Evolutionary conservation across 1,140 invertebrate species (phyloP).

Genomic region (Diprion similis): DNA sequence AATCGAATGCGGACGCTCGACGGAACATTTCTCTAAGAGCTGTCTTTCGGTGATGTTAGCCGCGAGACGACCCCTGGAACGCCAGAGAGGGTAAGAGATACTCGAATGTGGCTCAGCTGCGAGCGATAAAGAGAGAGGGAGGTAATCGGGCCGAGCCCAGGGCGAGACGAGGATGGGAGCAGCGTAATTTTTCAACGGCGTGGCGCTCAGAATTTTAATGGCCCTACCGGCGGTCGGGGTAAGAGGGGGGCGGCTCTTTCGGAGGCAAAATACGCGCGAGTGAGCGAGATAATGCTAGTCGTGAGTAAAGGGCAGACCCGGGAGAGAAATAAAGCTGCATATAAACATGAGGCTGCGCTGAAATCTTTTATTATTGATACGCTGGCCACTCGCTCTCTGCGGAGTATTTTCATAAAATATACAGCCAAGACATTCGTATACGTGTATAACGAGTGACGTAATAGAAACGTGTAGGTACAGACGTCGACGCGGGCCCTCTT

Average conservation of each 20-base stretch:
- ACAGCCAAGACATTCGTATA: neutral
- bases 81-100: neutral
- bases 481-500: neutral
- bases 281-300: slow-evolving; percentile 33
- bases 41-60: slow-evolving; percentile 2
- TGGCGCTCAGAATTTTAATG: slow-evolving; percentile 48
- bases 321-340: slow-evolving; percentile 43
- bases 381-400: neutral
- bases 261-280: slow-evolving; percentile 34
- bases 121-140: neutral
- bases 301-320: slow-evolving; percentile 37
- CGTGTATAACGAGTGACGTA: neutral
- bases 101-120: neutral
- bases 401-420: slow-evolving; percentile 7
- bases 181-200: slow-evolving; percentile 43
- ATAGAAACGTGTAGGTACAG: too few relatives aligned
- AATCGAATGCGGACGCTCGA: neutral
- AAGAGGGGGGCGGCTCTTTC: slow-evolving; percentile 16
- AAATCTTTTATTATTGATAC: slow-evolving; percentile 17
- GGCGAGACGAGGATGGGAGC: neutral
- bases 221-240: slow-evolving; percentile 20
- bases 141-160: neutral
- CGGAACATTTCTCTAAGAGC: neutral
- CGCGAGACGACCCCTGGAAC: neutral
- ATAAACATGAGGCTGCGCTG: slow-evolving; percentile 34